Percentiles rank a stretch among this genome's conserved stretches.
Evolutionary conservation across 2,797 vertebrate species (phyloP).

Genomic region (Enteromius thamalakanensis): DNA sequence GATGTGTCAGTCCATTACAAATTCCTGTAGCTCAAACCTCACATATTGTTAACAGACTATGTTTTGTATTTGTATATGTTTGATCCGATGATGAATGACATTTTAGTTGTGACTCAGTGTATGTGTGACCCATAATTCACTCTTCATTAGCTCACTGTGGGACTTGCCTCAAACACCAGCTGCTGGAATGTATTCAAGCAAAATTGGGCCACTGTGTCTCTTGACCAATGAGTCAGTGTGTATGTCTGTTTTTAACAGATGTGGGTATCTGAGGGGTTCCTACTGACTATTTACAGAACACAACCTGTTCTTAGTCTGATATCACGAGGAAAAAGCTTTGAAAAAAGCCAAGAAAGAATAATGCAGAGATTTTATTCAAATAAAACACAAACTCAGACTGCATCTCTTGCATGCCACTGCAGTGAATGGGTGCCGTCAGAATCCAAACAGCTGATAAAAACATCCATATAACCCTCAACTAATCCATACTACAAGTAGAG

Average conservation of each 20-base stretch:
- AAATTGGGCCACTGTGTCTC: slow-evolving; percentile 55
- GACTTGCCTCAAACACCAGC: slow-evolving; percentile 32
- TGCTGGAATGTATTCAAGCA: slow-evolving; percentile 42
- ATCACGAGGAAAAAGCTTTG: not conserved
- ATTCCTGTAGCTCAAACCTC: not conserved
- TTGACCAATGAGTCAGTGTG: slow-evolving; percentile 29
- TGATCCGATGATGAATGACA: not conserved
- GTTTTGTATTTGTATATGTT: slow-evolving; percentile 7
- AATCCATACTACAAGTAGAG: not conserved
- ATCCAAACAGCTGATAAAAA: not conserved
- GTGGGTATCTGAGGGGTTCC: slow-evolving; percentile 3
- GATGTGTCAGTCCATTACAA: no score
- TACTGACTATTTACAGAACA: not conserved
- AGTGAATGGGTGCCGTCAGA: not conserved
- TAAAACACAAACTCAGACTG: not conserved
- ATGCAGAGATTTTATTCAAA: not conserved
- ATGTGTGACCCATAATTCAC: slow-evolving; percentile 51
- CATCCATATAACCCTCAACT: not conserved
- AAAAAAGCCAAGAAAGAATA: not conserved
- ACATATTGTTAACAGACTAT: not conserved
- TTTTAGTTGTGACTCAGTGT: not conserved
- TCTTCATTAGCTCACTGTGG: slow-evolving; percentile 28
- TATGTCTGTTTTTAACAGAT: slow-evolving; percentile 25
- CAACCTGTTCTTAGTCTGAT: not conserved
- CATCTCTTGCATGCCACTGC: not conserved